phyloP scores from a whole-genome alignment of 1,140 invertebrate species.

The Gryllus bimaculatus region DNA sequence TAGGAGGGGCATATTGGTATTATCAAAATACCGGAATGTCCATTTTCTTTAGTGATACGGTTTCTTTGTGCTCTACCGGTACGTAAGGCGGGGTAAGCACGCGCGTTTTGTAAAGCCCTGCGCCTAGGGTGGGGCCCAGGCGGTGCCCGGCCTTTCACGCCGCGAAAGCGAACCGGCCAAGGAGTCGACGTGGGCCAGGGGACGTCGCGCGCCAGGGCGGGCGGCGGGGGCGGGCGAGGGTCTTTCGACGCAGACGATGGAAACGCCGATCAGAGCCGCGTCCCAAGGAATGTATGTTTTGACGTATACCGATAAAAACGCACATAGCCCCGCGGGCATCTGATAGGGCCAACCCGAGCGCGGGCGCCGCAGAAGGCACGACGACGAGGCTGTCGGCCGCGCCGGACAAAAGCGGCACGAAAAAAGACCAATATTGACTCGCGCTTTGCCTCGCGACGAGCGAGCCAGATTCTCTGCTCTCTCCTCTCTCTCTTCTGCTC shows the following conservation, averaged over 20 bases:
- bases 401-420: not conserved
- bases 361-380: not conserved
- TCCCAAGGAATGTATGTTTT: not conserved
- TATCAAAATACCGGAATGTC: no score
- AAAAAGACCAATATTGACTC: not conserved
- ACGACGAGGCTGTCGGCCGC: not conserved
- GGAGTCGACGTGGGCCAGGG: not conserved
- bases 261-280: not conserved
- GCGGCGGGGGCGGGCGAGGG: no score
- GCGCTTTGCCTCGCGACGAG: not conserved
- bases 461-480: no score
- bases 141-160: not conserved
- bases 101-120: no score
- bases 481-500: no score
- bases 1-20: no score
- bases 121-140: no score
- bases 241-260: not conserved
- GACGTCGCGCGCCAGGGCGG: no score
- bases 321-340: not conserved
- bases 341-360: not conserved
- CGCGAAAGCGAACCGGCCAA: not conserved
- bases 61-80: no score
- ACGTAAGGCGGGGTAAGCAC: no score
- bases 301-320: slow-evolving; percentile 4
- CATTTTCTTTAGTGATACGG: no score